Evolutionary conservation across 2,888 invertebrate genomes (phyloP).

Genomic region (Dioctria linearis): DNA sequence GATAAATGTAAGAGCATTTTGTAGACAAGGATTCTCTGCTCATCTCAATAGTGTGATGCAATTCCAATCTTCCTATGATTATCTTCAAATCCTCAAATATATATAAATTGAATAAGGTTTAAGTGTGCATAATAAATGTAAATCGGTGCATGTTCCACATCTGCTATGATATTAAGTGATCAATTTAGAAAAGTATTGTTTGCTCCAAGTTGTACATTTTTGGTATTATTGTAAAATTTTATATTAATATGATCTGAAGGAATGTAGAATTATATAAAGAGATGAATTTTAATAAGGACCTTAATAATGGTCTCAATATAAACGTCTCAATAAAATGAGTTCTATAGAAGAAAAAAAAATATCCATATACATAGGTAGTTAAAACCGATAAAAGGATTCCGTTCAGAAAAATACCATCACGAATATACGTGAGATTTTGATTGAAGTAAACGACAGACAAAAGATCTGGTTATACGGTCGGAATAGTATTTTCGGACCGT

Average conservation of each 20-base stretch:
- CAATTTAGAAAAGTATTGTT: conserved; percentile 3
- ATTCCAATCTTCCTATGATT: conserved; percentile 31
- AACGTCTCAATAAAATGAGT: no score
- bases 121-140: background rate
- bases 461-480: no score
- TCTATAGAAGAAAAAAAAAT: background rate
- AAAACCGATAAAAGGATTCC: conserved; percentile 35
- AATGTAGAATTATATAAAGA: conserved; percentile 36
- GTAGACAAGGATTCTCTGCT: conserved; percentile 21
- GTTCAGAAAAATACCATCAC: conserved; percentile 42
- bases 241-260: conserved; percentile 35
- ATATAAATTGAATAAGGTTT: conserved; percentile 3
- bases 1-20: conserved; percentile 13
- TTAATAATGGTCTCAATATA: no score
- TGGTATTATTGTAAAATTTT: conserved; percentile 14
- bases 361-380: background rate
- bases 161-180: background rate
- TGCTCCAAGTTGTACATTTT: conserved; percentile 18
- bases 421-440: conserved; percentile 33
- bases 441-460: conserved; percentile 19
- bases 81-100: background rate
- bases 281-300: conserved; percentile 47
- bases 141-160: background rate
- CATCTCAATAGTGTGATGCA: conserved; percentile 6
- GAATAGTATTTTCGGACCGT: background rate